Base-by-base conservation (phyloP, 2,113 vertebrate genomes). In the Mesembrinibis cayennensis region DNA sequence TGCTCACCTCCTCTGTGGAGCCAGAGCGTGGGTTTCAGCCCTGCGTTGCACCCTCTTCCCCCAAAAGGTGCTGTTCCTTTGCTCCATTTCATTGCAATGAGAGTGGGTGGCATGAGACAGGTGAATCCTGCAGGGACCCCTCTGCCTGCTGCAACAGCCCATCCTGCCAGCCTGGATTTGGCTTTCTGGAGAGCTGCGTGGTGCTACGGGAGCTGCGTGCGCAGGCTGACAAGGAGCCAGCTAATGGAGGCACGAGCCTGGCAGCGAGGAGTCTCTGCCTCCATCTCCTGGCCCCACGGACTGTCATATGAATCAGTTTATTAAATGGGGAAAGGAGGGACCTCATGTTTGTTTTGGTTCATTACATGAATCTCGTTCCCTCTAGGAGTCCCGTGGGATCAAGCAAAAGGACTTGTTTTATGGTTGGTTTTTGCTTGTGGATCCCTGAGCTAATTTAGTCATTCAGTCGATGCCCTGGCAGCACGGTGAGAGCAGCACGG, bases 391-490 rank as follows among this genome's bases (percentile, higher is more conserved):
- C 38, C 9, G 0, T 62, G 88, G 78, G 93, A 93, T 83, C 34
- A 42, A 78, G 86, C 36, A 82, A 55, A 83, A 88, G 85, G 50
- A 38, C 40, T 36, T 84, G 53, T 44, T 92, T 95, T 93, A 88
- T 2, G 9, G 45, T 7, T 77, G 74, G 22, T 19, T 71, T 81
- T 94, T 52, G 73, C n/a, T 72, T 81, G 70, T 72, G 83, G 76
- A 77, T 92, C 87, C 72, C 94, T 90, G 30, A 95, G 81, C 87
- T 92, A 74, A 74, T 89, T 87, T 77, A 91, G 67, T 29, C 6
- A 5, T 50, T 81, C 83, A 90, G 72, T 67, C 2, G 5, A 59
- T 86, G 40, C 59, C 30, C 18, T 4, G 6, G 59, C 80, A 84
- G 26, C 61, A 29, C 1, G 2, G 53, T 0, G 0, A 42, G 59